phyloP scores from a whole-genome alignment of 2,797 vertebrate genomes.

The Gallinago stenura region DNA sequence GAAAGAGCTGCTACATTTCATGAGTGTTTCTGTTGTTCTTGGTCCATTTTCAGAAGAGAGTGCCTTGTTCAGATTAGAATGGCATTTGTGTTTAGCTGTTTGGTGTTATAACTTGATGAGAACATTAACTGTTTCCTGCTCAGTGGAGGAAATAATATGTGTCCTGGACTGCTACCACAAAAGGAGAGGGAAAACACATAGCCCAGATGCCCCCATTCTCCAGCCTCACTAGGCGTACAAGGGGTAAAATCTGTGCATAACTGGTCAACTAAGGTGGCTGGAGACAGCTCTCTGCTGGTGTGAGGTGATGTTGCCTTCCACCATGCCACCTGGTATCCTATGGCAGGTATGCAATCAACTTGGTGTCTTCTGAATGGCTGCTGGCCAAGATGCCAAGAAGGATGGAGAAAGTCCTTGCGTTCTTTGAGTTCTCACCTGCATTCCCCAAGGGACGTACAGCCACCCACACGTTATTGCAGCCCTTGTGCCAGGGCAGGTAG shows the following conservation, averaged over 20 bases:
- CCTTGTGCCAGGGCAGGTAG: background rate
- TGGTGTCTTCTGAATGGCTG: background rate
- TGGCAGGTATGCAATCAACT: background rate
- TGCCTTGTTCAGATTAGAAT: background rate
- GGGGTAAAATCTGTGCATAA: background rate
- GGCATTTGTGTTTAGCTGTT: background rate
- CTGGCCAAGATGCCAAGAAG: background rate
- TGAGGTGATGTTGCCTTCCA: background rate
- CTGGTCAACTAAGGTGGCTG: background rate
- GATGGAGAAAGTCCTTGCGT: background rate
- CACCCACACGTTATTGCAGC: fast-evolving
- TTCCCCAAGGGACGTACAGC: background rate
- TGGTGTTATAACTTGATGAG: background rate
- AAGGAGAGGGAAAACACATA: background rate
- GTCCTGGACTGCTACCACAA: background rate
- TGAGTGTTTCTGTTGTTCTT: slow-evolving; percentile 40
- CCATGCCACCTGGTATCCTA: background rate
- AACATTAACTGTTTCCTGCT: background rate
- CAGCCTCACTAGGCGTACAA: background rate
- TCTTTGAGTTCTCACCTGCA: background rate
- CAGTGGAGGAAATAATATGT: background rate
- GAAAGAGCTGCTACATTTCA: background rate
- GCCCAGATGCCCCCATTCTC: background rate
- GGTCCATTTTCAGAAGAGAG: slow-evolving; percentile 6
- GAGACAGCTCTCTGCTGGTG: background rate